These are phyloP conservation scores for Centropyge bicolor DNA, from an alignment of 2,797 vertebrate species.

Conservation along the genomic window DNA sequence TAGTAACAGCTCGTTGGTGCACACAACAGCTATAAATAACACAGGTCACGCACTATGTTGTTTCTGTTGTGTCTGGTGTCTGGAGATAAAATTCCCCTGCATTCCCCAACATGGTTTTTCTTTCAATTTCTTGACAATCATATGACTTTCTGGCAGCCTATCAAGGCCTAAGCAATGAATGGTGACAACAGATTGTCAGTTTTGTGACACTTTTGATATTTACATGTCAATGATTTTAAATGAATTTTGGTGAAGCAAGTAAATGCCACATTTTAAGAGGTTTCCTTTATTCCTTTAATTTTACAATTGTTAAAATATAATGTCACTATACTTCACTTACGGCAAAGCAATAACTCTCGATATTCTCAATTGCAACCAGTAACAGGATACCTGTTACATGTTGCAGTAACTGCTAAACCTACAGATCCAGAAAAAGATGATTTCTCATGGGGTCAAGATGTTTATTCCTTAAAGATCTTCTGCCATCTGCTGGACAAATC, in stretches of 20 bases:
- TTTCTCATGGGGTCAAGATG: no score
- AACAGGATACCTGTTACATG: background rate
- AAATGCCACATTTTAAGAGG: background rate
- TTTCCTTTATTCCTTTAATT: background rate
- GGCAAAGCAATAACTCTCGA: background rate
- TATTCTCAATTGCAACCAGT: background rate
- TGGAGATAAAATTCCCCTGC: background rate
- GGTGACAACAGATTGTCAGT: background rate
- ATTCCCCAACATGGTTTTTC: background rate
- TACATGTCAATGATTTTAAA: background rate
- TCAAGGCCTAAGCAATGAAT: no score
- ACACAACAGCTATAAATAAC: background rate
- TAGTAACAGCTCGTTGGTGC: background rate
- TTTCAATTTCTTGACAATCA: background rate
- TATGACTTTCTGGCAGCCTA: background rate
- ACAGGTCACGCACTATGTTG: background rate
- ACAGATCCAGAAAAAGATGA: background rate
- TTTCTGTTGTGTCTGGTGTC: background rate
- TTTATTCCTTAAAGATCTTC: background rate
- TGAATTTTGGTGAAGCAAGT: fast-evolving
- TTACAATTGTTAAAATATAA: background rate
- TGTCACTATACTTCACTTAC: background rate
- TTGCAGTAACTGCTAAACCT: no score
- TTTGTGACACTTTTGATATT: background rate
- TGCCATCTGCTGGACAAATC: conserved; percentile 31